These are phyloP conservation scores for Centruroides sculpturatus DNA, from an alignment of 1,140 invertebrate genomes.

Conservation along the genomic window DNA sequence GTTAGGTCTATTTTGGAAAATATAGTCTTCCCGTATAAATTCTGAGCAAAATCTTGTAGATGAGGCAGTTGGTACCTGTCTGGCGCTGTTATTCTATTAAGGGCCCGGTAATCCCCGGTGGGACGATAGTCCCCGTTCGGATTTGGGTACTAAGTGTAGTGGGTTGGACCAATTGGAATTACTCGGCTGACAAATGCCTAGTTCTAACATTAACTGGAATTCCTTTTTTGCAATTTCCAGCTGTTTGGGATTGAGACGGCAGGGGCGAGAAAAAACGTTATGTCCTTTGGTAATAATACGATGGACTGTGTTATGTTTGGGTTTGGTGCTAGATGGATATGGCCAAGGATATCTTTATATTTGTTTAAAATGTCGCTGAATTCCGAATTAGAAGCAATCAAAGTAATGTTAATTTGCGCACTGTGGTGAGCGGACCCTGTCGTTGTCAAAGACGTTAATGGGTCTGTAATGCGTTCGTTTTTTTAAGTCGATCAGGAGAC, in stretches of 20 bases:
- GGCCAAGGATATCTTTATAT: constrained; percentile 3
- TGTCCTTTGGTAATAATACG: constrained; percentile 4
- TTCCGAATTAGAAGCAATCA: neutral
- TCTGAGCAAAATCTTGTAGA: constrained; percentile 4
- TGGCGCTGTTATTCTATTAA: constrained; percentile 3
- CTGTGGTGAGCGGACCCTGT: neutral
- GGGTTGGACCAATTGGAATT: constrained; percentile 17
- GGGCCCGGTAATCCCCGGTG: constrained; percentile 3
- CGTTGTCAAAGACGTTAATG: neutral
- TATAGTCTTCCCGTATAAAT: neutral
- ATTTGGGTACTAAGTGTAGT: constrained; percentile 19
- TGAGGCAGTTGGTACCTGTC: constrained; percentile 11
- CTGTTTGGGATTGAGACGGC: too few relatives aligned
- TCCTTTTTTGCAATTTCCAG: too few relatives aligned
- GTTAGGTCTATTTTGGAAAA: constrained; percentile 8
- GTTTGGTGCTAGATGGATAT: neutral
- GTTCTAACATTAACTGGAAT: constrained; percentile 5
- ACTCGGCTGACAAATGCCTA: constrained; percentile 14
- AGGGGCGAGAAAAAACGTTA: neutral
- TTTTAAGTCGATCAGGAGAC: neutral
- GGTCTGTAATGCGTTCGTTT: neutral
- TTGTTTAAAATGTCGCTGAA: constrained; percentile 2
- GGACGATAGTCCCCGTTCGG: constrained; percentile 1
- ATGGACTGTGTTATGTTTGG: constrained; percentile 5
- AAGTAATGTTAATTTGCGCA: neutral